Evolutionary conservation across 53 echinoderm and acorn worm genomes (phyloP).

Genomic region (Glandiceps talaboti): DNA sequence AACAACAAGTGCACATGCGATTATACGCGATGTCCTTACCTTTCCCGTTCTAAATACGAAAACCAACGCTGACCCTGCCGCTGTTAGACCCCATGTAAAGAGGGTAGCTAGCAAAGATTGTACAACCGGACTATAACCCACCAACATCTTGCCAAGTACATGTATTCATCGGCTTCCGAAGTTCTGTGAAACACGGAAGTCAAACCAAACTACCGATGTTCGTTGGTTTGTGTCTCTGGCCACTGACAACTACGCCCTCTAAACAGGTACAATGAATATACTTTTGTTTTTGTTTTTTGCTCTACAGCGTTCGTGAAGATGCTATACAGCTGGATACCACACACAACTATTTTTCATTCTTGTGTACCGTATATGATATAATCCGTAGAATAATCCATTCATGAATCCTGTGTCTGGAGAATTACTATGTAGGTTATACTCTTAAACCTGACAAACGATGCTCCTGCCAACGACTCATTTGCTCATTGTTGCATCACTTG

Average conservation of each 20-base stretch:
- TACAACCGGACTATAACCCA: conserved; percentile 64
- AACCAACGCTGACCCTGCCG: conserved; percentile 74
- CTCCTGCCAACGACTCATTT: no score
- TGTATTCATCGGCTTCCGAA: background rate
- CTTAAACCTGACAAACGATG: no score
- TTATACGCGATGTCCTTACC: conserved; percentile 22
- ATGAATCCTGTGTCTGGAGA: no score
- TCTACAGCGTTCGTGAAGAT: no score
- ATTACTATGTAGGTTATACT: no score
- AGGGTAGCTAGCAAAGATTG: conserved; percentile 83
- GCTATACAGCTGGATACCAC: no score
- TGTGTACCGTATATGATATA: no score
- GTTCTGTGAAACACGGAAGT: background rate
- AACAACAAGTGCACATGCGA: no score
- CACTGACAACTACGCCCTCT: background rate
- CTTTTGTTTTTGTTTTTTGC: background rate
- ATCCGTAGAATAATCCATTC: no score
- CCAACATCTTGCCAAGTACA: conserved; percentile 31
- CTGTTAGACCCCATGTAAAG: conserved; percentile 94
- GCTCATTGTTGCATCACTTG: no score
- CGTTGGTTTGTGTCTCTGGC: background rate
- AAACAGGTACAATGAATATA: no score
- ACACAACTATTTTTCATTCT: no score
- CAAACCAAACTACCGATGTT: background rate
- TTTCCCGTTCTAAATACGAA: conserved; percentile 92